Evolutionary conservation across 1,140 invertebrate species (phyloP).

Genomic region (Heliothis virescens): DNA sequence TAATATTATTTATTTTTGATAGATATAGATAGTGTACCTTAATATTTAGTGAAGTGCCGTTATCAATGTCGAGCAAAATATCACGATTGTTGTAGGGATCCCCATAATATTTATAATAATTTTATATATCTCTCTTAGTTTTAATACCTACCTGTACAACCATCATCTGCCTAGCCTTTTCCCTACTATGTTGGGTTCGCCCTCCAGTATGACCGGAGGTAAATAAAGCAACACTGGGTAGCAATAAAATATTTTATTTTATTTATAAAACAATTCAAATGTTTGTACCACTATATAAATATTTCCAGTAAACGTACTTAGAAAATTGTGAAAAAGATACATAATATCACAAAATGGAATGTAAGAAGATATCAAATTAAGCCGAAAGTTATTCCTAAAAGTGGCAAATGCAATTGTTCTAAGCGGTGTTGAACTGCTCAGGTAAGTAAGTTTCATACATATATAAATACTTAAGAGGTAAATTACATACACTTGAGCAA

Average conservation of each 20-base stretch:
- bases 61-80: no score
- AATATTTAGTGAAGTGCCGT: no score
- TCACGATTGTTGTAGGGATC: no score
- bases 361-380: constrained; percentile 51
- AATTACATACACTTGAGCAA: constrained; percentile 9
- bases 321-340: constrained; percentile 52
- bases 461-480: constrained; percentile 8
- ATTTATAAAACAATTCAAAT: constrained; percentile 73
- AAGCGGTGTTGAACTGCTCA: constrained; percentile 20
- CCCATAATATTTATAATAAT: no score
- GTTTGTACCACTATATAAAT: constrained; percentile 65
- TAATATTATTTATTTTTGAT: no score
- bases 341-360: constrained; percentile 68
- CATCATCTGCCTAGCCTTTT: no score
- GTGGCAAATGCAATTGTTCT: constrained; percentile 33
- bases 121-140: no score
- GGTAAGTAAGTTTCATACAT: neutral
- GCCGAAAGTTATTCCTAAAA: constrained; percentile 33
- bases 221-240: constrained; percentile 54
- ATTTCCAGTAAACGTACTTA: constrained; percentile 55
- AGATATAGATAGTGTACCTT: no score
- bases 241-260: constrained; percentile 82
- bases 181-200: no score
- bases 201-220: no score
- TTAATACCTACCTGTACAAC: no score